Percentiles rank a stretch among this genome's conserved stretches.
These are phyloP conservation scores for cattle (Bos taurus) DNA, from an alignment of 2,113 vertebrate species.

Conservation along the genomic window DNA sequence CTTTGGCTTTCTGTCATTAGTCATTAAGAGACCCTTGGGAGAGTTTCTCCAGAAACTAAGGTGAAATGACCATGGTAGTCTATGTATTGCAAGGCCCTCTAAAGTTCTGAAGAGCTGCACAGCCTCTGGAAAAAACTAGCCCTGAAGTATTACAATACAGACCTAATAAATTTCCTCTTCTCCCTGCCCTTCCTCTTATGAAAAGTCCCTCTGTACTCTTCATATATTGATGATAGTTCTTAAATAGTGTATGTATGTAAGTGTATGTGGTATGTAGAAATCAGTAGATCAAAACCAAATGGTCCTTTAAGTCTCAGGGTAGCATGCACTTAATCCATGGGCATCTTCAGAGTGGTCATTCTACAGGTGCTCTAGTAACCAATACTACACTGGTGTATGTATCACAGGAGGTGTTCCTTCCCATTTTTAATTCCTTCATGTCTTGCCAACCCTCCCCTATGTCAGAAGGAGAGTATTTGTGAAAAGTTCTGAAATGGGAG, in stretches of 20 bases:
- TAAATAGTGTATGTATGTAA: background rate
- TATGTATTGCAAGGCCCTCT: background rate
- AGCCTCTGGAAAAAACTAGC: background rate
- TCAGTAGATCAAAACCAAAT: background rate
- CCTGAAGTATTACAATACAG: background rate
- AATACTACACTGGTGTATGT: background rate
- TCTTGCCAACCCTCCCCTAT: background rate
- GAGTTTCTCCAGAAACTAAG: background rate
- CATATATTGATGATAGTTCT: background rate
- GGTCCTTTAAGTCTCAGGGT: background rate
- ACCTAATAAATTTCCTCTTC: background rate
- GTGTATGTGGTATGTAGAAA: background rate
- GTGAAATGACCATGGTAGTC: background rate
- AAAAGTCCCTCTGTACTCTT: background rate
- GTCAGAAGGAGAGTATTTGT: background rate
- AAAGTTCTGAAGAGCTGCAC: background rate
- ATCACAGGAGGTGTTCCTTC: background rate
- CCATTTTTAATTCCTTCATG: background rate
- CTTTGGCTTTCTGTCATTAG: background rate
- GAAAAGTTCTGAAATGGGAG: background rate
- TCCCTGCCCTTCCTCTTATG: background rate
- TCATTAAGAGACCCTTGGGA: background rate
- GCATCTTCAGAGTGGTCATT: background rate
- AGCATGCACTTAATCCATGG: background rate
- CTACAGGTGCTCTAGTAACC: background rate